phyloP scores from a whole-genome alignment of 2,113 vertebrate species.

The Alouatta palliata region DNA sequence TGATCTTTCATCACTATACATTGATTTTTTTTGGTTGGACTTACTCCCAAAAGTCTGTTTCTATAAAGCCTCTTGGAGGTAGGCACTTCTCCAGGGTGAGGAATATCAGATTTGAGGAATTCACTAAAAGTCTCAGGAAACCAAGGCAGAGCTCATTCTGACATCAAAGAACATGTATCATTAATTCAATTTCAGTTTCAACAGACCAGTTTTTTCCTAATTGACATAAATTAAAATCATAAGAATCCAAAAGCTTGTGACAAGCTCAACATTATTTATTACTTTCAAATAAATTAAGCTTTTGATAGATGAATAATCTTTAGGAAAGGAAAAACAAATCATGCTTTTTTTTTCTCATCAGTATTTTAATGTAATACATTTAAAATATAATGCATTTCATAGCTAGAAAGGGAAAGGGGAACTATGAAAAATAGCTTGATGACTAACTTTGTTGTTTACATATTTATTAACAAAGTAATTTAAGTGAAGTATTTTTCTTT shows the following conservation, averaged over 20 bases:
- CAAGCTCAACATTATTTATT: not conserved
- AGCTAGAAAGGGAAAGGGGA: not conserved
- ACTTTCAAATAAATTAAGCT: not conserved
- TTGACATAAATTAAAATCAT: constrained; percentile 9
- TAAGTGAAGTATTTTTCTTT: not conserved
- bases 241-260: constrained; percentile 5
- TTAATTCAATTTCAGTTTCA: not conserved
- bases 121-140: constrained; percentile 26
- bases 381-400: not conserved
- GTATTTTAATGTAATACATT: not conserved
- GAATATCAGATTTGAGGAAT: not conserved
- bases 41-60: constrained; percentile 5
- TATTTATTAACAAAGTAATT: not conserved
- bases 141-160: not conserved
- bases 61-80: not conserved
- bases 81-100: not conserved
- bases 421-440: not conserved
- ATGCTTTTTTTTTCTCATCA: not conserved
- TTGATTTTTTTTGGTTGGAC: not conserved
- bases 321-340: not conserved
- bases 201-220: not conserved
- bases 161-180: not conserved
- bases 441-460: not conserved
- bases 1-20: not conserved
- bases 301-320: not conserved